These are phyloP conservation scores for Pithys albifrons DNA, from an alignment of 2,113 vertebrate species.

Conservation along the genomic window DNA sequence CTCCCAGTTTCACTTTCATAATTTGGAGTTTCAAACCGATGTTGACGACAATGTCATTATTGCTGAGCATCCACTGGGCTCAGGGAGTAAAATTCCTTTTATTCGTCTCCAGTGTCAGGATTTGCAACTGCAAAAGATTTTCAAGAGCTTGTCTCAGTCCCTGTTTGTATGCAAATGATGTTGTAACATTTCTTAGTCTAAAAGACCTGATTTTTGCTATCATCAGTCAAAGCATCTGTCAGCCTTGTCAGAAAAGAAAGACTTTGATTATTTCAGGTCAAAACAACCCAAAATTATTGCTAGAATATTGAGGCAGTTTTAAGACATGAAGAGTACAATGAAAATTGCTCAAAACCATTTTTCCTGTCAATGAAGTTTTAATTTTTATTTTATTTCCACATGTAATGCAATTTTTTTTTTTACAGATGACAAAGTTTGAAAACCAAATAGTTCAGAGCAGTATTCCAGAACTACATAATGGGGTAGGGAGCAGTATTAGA, in stretches of 20 bases:
- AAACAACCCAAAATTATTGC: constrained; percentile 41
- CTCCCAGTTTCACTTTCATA: neutral
- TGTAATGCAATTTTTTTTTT: neutral
- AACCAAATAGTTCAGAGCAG: neutral
- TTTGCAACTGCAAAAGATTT: constrained; percentile 42
- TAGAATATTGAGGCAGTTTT: neutral
- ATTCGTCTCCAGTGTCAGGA: constrained; percentile 11
- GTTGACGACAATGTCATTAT: neutral
- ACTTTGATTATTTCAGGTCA: constrained; percentile 38
- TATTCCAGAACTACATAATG: neutral
- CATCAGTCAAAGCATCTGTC: constrained; percentile 49
- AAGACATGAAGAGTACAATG: neutral
- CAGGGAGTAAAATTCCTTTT: constrained; percentile 30
- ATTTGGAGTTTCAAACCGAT: constrained; percentile 26
- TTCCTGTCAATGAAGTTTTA: neutral
- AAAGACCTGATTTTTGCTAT: constrained; percentile 1
- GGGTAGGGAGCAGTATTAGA: neutral
- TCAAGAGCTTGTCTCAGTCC: constrained; percentile 8
- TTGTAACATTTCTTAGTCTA: constrained; percentile 6
- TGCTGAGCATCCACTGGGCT: neutral
- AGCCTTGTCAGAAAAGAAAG: constrained; percentile 44
- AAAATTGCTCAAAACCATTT: neutral
- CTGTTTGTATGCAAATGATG: constrained; percentile 59
- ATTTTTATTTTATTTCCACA: neutral
- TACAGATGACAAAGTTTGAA: neutral